Conservation (phyloP, 2,888 invertebrate genomes). For the Tricholauxania praeusta region DNA sequence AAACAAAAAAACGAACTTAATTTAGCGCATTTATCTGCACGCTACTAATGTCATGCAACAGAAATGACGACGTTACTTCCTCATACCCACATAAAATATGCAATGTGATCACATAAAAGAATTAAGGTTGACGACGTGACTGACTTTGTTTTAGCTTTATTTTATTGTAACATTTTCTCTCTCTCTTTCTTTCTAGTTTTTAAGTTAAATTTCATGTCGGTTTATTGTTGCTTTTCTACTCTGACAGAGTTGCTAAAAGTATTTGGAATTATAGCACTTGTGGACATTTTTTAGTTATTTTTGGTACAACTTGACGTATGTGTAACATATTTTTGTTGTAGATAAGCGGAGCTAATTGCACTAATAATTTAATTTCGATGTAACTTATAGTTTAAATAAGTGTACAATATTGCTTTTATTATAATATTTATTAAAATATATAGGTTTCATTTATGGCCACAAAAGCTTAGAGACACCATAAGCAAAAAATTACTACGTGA, state of each 20-base stretch:
- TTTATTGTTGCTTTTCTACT: background rate
- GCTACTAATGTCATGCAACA: slow-evolving; percentile 1
- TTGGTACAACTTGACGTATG: no score
- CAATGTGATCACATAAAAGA: slow-evolving; percentile 22
- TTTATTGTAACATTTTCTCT: background rate
- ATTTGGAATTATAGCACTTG: background rate
- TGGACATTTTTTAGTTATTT: background rate
- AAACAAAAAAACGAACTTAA: slow-evolving; percentile 30
- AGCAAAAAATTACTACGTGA: no score
- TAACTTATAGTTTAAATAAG: no score
- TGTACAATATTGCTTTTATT: no score
- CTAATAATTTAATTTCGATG: no score
- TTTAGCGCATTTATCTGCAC: slow-evolving; percentile 34
- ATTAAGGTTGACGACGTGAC: slow-evolving; percentile 20
- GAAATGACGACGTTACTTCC: no score
- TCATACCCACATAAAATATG: background rate
- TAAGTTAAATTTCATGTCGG: background rate
- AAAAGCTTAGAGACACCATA: no score
- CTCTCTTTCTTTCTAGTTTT: background rate
- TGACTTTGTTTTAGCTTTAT: background rate
- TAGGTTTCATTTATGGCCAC: no score
- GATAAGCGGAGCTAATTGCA: no score
- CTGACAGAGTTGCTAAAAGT: background rate
- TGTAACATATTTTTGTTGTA: no score
- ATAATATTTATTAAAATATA: no score